phyloP scores from a whole-genome alignment of 2,113 vertebrate species.

The Notothenia coriiceps region DNA sequence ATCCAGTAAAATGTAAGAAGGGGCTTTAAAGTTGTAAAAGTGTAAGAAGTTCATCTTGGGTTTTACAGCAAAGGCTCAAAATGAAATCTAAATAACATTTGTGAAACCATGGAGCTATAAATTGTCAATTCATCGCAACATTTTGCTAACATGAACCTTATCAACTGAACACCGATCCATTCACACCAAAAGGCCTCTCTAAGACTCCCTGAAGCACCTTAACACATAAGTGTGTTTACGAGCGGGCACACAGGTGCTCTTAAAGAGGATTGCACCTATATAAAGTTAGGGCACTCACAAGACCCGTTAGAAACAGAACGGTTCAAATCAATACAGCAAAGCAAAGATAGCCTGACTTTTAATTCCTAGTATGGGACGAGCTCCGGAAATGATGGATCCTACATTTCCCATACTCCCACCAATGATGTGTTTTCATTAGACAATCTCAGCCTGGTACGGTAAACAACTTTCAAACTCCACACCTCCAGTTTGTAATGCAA shows the following conservation, averaged over 20 bases:
- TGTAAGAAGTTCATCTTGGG: not conserved
- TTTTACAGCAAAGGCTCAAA: too few relatives aligned
- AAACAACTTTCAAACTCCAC: not conserved
- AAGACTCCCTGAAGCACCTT: slow-evolving; percentile 18
- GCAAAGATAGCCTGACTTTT: not conserved
- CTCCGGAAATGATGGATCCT: not conserved
- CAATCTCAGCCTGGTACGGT: not conserved
- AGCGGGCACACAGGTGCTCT: slow-evolving; percentile 9
- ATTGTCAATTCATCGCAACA: not conserved
- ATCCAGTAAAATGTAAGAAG: not conserved
- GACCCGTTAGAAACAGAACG: slow-evolving; percentile 12
- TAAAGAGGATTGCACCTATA: not conserved
- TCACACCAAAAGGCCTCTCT: not conserved
- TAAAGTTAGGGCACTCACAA: not conserved
- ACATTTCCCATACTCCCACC: not conserved
- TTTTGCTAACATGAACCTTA: not conserved
- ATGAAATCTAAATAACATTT: not conserved
- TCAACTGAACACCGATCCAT: not conserved
- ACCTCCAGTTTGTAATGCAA: too few relatives aligned
- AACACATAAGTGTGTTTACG: slow-evolving; percentile 6
- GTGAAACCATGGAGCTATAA: not conserved
- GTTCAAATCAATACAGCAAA: not conserved
- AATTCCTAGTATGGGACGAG: not conserved
- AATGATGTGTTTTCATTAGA: not conserved
- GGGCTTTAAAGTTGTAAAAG: not conserved